phyloP scores from a whole-genome alignment of 2,113 vertebrate species.

The Monarcha castaneiventris region DNA sequence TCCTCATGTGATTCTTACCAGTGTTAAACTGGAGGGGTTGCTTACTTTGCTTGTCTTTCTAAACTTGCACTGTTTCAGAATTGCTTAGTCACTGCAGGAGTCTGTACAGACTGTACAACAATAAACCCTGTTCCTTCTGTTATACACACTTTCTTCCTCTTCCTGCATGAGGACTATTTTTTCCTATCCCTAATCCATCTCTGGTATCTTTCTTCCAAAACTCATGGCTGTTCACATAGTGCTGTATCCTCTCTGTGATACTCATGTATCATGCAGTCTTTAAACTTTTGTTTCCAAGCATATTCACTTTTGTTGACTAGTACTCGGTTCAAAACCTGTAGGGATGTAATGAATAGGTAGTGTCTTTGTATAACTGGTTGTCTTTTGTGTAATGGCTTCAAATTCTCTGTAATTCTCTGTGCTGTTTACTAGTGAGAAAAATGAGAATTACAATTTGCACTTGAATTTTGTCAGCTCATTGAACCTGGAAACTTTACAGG shows the following conservation, averaged over 20 bases:
- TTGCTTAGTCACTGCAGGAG: neutral
- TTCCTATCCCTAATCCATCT: neutral
- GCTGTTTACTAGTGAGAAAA: neutral
- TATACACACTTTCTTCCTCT: neutral
- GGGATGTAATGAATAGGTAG: neutral
- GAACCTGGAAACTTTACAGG: neutral
- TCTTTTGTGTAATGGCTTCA: neutral
- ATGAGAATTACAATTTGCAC: neutral
- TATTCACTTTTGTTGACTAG: neutral
- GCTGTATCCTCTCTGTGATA: neutral
- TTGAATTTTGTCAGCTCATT: neutral
- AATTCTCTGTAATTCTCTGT: neutral
- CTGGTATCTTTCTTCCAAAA: neutral
- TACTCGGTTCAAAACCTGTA: neutral
- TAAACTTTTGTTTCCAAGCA: neutral
- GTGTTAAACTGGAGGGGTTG: neutral
- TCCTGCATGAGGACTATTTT: neutral
- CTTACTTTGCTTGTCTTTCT: neutral
- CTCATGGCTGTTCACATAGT: neutral
- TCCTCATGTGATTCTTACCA: neutral
- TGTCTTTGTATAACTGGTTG: neutral
- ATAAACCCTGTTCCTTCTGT: neutral
- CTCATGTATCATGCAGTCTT: neutral
- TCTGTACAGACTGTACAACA: neutral
- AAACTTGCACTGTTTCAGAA: neutral